Evolutionary conservation across 2,797 vertebrate genomes (phyloP), one percentile per base, ranked within the genome.

Genomic region (Numenius phaeopus): DNA sequence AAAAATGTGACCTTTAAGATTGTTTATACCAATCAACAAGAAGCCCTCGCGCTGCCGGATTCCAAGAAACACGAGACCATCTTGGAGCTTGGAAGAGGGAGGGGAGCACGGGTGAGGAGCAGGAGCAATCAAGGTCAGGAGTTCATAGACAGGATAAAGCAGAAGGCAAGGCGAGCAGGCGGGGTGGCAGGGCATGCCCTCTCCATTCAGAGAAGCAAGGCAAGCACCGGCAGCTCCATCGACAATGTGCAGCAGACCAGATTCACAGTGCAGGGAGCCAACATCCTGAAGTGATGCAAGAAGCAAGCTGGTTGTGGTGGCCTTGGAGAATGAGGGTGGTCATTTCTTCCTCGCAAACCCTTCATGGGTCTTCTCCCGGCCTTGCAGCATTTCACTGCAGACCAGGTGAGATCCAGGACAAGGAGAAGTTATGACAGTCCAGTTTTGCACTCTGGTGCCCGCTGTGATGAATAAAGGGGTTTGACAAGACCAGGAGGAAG

Each of bases 21-120:
- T 98, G 97, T 98, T 98, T 98, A 97, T 96, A 95, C 94, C 97
- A 96, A 97, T 96, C 97, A 96, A 95, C 93, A 96, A 96, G 96
- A 97, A 97, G 85, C 71, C 89, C 90, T 96, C 46, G 57, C 50
- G 18, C 93, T 96, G 90, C 94, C 27, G 9, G 90, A 97, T 97
- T 98, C 96, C 96, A 97, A 97, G 97, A 97, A 98, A 97, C 96
- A 96, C 23, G 87, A 97, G 93, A 95, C 93, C 0, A 29, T 94
- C 85, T 83, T 96, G 93, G 85, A 96, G 90, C 44, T 89, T 94
- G 87, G 94, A 75, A 90, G 73, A 92, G 83, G 91, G 95, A 93
- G 83, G 94, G 91, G 91, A 96, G 72, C 80, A 92, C 0, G 2
- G 85, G 95, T 19, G 13, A 96, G 87, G 85, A 96, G 90, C 59